These are phyloP conservation scores for Archips crataeganus DNA, from an alignment of 2,888 invertebrate species.

Conservation along the genomic window DNA sequence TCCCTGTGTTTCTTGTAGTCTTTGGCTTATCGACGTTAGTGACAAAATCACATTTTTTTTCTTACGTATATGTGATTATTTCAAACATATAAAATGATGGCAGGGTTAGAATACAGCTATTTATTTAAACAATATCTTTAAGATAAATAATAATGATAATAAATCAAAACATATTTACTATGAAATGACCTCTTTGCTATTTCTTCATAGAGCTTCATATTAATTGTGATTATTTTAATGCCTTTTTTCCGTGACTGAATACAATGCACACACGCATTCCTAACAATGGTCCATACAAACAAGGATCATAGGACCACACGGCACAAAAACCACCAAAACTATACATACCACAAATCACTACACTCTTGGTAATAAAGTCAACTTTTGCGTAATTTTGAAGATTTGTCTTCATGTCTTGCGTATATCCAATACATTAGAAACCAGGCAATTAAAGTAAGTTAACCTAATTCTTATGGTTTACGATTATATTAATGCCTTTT, in stretches of 20 bases:
- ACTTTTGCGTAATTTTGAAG: background rate
- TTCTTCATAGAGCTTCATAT: too few species aligned
- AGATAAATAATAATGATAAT: too few species aligned
- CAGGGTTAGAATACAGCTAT: too few species aligned
- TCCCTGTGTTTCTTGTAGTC: too few species aligned
- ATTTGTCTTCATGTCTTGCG: background rate
- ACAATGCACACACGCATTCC: constrained; percentile 52
- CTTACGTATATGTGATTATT: too few species aligned
- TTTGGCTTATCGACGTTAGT: too few species aligned
- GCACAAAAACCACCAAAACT: constrained; percentile 42
- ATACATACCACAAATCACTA: background rate
- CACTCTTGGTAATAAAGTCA: background rate
- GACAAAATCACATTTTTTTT: too few species aligned
- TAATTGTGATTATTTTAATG: too few species aligned
- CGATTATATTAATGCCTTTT: constrained; percentile 28
- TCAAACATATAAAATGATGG: too few species aligned
- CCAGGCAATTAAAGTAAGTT: constrained; percentile 16
- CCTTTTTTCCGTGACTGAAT: background rate
- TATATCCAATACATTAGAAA: background rate
- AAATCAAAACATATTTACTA: too few species aligned
- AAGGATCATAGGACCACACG: constrained; percentile 57
- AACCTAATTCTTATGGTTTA: constrained; percentile 18
- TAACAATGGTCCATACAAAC: constrained; percentile 73
- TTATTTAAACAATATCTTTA: too few species aligned
- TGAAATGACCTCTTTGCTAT: too few species aligned